Conservation (phyloP, 2,888 invertebrate genomes). For the Aphidius colemani region DNA sequence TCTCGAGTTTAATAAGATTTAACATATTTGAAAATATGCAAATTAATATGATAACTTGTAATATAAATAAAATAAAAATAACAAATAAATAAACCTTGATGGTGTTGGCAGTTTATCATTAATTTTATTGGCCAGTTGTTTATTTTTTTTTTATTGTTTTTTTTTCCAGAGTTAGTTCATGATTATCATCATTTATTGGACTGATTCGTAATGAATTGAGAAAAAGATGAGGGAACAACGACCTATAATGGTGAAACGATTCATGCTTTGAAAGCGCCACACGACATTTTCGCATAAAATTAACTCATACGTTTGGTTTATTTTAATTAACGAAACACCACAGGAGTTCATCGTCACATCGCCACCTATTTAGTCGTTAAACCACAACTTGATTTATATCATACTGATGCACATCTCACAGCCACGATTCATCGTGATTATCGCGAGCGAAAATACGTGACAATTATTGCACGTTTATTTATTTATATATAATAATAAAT, state of each 20-base stretch:
- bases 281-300: conserved; percentile 57
- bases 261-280: conserved; percentile 49
- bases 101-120: too few relatives aligned
- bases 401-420: conserved; percentile 13
- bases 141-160: too few relatives aligned
- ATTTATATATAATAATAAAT: conserved; percentile 11
- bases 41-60: too few relatives aligned
- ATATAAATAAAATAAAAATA: too few relatives aligned
- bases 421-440: conserved; percentile 36
- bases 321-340: conserved; percentile 59
- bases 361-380: conserved; percentile 30
- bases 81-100: too few relatives aligned
- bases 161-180: too few relatives aligned
- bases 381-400: background rate
- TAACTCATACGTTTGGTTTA: conserved; percentile 54
- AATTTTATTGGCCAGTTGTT: too few relatives aligned
- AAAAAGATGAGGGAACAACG: conserved; percentile 32
- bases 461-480: conserved; percentile 30
- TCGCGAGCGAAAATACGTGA: conserved; percentile 30
- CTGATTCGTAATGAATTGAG: background rate
- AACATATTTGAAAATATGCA: too few relatives aligned
- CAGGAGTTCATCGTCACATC: conserved; percentile 40
- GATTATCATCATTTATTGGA: background rate
- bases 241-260: conserved; percentile 57
- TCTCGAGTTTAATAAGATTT: too few relatives aligned